phyloP scores from a whole-genome alignment of 1,140 invertebrate genomes.

The Bombus balteatus region DNA sequence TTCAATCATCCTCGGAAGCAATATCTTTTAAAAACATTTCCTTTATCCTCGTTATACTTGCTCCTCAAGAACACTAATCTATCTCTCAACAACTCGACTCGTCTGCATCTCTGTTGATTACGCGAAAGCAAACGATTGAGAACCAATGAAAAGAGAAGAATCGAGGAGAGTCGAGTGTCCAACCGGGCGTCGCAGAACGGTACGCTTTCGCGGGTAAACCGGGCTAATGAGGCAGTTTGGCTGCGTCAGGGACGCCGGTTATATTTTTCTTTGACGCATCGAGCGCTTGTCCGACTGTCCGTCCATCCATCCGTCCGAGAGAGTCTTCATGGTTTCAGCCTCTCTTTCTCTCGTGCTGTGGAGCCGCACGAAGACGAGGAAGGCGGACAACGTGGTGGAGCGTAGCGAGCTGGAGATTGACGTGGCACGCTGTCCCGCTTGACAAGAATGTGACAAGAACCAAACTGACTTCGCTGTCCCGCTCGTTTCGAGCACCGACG shows the following conservation, averaged over 20 bases:
- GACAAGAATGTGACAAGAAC: conserved; percentile 83
- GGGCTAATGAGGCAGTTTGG: conserved; percentile 82
- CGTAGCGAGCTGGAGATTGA: conserved; percentile 80
- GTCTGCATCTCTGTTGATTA: neutral
- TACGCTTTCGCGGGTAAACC: conserved; percentile 76
- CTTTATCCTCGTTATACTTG: neutral
- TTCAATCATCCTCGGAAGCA: neutral
- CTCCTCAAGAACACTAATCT: neutral
- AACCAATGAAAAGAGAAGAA: neutral
- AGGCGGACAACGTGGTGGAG: conserved; percentile 61
- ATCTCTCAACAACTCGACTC: too few relatives aligned
- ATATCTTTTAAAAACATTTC: neutral
- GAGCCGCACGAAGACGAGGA: conserved; percentile 30
- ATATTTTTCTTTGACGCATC: conserved; percentile 83
- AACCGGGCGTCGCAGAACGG: conserved; percentile 32
- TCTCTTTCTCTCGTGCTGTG: neutral
- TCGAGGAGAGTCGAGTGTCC: neutral
- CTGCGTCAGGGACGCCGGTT: conserved; percentile 77
- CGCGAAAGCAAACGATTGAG: conserved; percentile 2
- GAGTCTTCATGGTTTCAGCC: conserved; percentile 45
- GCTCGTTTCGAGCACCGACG: conserved; percentile 53
- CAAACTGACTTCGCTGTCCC: conserved; percentile 78
- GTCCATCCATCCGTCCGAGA: conserved; percentile 72
- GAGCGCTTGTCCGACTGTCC: conserved; percentile 78
- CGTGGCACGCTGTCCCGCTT: conserved; percentile 80